A percentile compares a stretch with the other conserved stretches of the same genome.
Conservation (phyloP, 2,888 invertebrate species). For the Norana najaformis region DNA sequence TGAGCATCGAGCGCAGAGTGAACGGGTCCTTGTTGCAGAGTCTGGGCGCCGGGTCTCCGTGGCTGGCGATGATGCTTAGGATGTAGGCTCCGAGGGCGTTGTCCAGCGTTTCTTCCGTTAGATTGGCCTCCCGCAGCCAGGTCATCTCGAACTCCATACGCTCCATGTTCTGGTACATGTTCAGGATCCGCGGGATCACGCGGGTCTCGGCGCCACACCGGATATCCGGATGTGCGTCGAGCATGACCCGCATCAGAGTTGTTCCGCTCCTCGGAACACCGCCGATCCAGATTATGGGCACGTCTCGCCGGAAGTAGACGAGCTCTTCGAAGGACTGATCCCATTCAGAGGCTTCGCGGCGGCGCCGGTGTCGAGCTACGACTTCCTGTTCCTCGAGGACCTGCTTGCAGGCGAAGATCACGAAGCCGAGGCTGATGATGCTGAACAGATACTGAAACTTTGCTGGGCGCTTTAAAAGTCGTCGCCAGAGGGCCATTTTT, state of each 20-base stretch:
- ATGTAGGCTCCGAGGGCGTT: constrained; percentile 94
- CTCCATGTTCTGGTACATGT: constrained; percentile 91
- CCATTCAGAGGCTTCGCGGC: neutral
- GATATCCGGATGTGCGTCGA: constrained; percentile 94
- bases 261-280: constrained; percentile 92
- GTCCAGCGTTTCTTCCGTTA: constrained; percentile 84
- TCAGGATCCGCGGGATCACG: constrained; percentile 84
- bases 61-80: constrained; percentile 81
- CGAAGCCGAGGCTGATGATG: constrained; percentile 24
- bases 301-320: constrained; percentile 37
- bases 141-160: constrained; percentile 88
- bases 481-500: neutral
- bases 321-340: constrained; percentile 8
- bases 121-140: constrained; percentile 86
- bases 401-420: constrained; percentile 30
- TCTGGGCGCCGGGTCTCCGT: constrained; percentile 88
- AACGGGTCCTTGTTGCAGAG: constrained; percentile 98
- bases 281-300: constrained; percentile 88
- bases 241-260: constrained; percentile 89
- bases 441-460: constrained; percentile 29
- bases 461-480: neutral
- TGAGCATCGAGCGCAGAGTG: constrained; percentile 88
- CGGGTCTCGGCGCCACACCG: constrained; percentile 91
- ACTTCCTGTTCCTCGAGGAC: constrained; percentile 23
- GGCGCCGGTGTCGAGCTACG: neutral